A percentile compares a stretch with the other conserved stretches of the same genome.
These are phyloP conservation scores for Blastobasis adustella DNA, from an alignment of 2,888 invertebrate species.

Conservation along the genomic window DNA sequence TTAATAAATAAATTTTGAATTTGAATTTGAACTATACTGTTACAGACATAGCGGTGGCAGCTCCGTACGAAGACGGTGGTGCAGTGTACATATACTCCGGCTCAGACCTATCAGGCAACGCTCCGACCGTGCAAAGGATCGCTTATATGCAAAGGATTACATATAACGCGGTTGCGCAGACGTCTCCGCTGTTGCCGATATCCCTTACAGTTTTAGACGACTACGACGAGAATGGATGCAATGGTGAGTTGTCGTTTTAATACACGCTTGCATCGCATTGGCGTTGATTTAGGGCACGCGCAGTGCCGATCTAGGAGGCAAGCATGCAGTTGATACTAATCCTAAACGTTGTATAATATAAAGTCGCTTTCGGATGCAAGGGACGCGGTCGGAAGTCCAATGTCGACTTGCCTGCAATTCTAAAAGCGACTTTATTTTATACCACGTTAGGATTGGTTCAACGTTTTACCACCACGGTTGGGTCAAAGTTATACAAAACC, in stretches of 20 bases:
- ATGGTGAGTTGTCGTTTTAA: constrained; percentile 25
- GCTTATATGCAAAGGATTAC: constrained; percentile 27
- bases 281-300: too few species aligned
- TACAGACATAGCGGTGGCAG: constrained; percentile 46
- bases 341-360: too few species aligned
- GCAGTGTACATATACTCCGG: constrained; percentile 48
- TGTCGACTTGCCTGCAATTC: too few species aligned
- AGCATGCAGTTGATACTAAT: too few species aligned
- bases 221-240: constrained; percentile 36
- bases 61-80: constrained; percentile 44
- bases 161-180: constrained; percentile 9
- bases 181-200: constrained; percentile 27
- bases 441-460: too few species aligned
- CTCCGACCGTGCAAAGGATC: constrained; percentile 1
- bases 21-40: background rate
- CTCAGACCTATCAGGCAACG: constrained; percentile 18
- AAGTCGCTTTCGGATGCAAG: too few species aligned
- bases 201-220: constrained; percentile 31
- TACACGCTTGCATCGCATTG: too few species aligned
- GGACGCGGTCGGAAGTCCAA: too few species aligned
- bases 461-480: too few species aligned
- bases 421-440: too few species aligned
- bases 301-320: too few species aligned
- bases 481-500: too few species aligned
- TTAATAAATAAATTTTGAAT: background rate